Base-by-base conservation (phyloP, 1,140 invertebrate genomes). In the Orussus abietinus region DNA sequence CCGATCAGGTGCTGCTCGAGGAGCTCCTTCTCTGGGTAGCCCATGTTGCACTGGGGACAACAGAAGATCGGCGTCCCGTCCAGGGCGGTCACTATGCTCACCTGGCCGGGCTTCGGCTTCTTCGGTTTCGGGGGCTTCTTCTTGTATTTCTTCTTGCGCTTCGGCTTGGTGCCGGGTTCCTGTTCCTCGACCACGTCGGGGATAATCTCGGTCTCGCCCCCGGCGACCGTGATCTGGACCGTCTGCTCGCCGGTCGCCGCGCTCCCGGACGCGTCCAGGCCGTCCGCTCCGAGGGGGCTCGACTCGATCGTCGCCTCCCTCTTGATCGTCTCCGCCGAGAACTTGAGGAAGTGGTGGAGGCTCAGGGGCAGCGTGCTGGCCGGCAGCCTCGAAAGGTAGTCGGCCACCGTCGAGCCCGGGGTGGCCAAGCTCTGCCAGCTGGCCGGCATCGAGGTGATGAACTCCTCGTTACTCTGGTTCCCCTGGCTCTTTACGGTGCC, bases 21-120 rank as follows among this genome's bases (percentile, higher is more conserved):
- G 30, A 85, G 72, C 44, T 85, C 83, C 54, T 86, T 87, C 41
- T 86, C 83, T 0, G 83, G 81, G 61, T 86, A 88, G 0, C 83
- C 82, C 83, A 87, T 82, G 57, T 86, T 80, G 54, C 86, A 88
- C 59, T 87, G 82, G 0, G 86, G 85, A 60, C 86, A 88, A 62
- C 86, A 87, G 62, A 79, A 88, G 0, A 88, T 57, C 0, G 80
- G 80, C 1, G 82, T 80, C 7, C 85, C 85, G 62, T 88, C 85
- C 0, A 84, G 53, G 0, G 83, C 81, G 1, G 80, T 83, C 0
- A 84, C 81, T 25, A 88, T 85, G 48, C 81, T 78, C 1, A 88
- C 82, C 61, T 83, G 79, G 0, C 83, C 83, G 2, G 82, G 82
- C 62, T 83, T 82, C 3, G 82, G 82, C 47, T 81, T 78, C 48